phyloP scores from a whole-genome alignment of 2,888 invertebrate genomes.

The Rhaphigaster nebulosa region DNA sequence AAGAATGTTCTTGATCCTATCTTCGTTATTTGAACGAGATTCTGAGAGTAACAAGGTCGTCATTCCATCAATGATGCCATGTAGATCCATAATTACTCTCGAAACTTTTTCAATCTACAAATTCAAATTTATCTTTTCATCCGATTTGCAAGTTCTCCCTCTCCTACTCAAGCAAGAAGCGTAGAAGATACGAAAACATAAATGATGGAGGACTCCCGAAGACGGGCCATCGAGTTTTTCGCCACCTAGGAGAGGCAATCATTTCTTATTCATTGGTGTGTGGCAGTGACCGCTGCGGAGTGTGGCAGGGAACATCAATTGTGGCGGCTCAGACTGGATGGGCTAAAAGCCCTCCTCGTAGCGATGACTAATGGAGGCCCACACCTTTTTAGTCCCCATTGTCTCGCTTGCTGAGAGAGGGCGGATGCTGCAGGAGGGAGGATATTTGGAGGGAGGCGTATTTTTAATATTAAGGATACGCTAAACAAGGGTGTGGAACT shows the following conservation, averaged over 20 bases:
- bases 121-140: background rate
- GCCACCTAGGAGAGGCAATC: background rate
- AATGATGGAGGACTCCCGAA: background rate
- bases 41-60: too few relatives aligned
- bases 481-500: too few relatives aligned
- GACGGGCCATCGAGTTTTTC: background rate
- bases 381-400: slow-evolving; percentile 17
- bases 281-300: slow-evolving; percentile 14
- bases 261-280: slow-evolving; percentile 38
- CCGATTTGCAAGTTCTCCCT: background rate
- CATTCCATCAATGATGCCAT: too few relatives aligned
- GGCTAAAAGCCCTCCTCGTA: background rate
- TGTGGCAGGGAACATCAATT: slow-evolving; percentile 36
- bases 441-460: background rate
- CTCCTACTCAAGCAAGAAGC: background rate
- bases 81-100: too few relatives aligned
- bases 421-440: background rate
- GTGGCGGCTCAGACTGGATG: background rate
- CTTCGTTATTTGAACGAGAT: too few relatives aligned
- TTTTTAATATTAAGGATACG: background rate
- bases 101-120: background rate
- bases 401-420: background rate
- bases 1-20: too few relatives aligned
- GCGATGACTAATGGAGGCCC: slow-evolving; percentile 18
- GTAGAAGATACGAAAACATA: background rate